Evolutionary conservation across 1,140 invertebrate genomes (phyloP).

Genomic region (Drosophila jambulina): DNA sequence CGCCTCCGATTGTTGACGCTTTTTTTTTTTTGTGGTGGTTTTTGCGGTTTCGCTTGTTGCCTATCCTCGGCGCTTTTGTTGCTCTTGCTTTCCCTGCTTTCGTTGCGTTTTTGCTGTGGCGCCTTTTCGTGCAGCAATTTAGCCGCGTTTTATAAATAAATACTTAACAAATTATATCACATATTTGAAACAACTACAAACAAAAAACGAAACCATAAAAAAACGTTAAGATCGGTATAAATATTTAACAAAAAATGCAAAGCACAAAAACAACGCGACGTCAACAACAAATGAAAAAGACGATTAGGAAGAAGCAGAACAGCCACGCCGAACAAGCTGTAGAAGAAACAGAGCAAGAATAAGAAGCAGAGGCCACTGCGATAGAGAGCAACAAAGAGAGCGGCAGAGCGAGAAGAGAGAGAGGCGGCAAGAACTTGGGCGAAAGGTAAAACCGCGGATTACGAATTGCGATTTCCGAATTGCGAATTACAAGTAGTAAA

Average conservation of each 20-base stretch:
- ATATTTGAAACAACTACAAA: conserved; percentile 35
- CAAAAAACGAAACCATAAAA: conserved; percentile 47
- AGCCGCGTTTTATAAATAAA: conserved; percentile 49
- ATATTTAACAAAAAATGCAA: conserved; percentile 18
- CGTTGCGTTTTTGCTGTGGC: background rate
- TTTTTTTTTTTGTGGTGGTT: conserved; percentile 12
- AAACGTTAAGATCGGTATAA: conserved; percentile 53
- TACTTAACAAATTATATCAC: conserved; percentile 68
- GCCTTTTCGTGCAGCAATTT: conserved; percentile 4
- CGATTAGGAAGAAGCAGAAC: conserved; percentile 29
- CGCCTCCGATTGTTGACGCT: conserved; percentile 11
- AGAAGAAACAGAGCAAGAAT: conserved; percentile 15
- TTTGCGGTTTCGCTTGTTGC: conserved; percentile 15
- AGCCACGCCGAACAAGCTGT: conserved; percentile 31
- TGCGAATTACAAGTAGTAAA: conserved; percentile 51
- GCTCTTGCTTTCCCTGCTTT: conserved; percentile 18
- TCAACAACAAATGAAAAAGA: conserved; percentile 47
- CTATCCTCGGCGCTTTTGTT: conserved; percentile 10
- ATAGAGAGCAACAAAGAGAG: conserved; percentile 15
- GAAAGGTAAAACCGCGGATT: conserved; percentile 27
- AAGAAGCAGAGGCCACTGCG: conserved; percentile 1
- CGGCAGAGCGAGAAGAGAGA: conserved; percentile 7
- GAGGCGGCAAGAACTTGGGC: background rate
- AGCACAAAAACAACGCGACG: conserved; percentile 40
- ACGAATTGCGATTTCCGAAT: conserved; percentile 48